Percentiles rank a stretch among this genome's conserved stretches.
These are phyloP conservation scores for Andrena bucephala DNA, from an alignment of 2,888 invertebrate species.

Conservation along the genomic window DNA sequence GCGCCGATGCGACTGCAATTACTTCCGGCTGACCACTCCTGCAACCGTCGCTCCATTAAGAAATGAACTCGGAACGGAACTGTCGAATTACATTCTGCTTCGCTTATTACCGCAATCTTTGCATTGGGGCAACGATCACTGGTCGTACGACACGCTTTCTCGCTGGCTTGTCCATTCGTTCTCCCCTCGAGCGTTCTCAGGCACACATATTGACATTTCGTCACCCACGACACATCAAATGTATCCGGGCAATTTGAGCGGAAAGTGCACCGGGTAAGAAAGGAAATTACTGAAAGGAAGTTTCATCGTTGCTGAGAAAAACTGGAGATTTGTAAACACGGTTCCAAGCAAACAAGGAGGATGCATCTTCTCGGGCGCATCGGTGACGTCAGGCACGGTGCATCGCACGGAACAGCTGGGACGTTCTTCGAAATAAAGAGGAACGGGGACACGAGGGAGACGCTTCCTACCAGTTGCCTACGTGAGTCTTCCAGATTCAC, in stretches of 20 bases:
- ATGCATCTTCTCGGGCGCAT: slow-evolving; percentile 45
- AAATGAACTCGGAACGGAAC: slow-evolving; percentile 63
- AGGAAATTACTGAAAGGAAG: neutral
- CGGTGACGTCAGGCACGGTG: slow-evolving; percentile 60
- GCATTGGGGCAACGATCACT: slow-evolving; percentile 3
- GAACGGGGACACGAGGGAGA: slow-evolving; percentile 48
- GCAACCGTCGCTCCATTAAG: slow-evolving; percentile 58
- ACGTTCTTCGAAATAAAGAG: slow-evolving; percentile 45
- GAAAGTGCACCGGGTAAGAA: neutral
- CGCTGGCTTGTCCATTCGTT: neutral
- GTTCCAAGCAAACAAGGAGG: slow-evolving; percentile 31
- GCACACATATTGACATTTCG: neutral
- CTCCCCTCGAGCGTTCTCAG: neutral
- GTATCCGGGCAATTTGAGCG: neutral
- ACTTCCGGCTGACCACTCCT: slow-evolving; percentile 67
- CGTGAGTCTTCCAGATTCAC: slow-evolving; percentile 27
- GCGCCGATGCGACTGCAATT: slow-evolving; percentile 58
- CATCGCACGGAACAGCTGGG: slow-evolving; percentile 54
- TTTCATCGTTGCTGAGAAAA: neutral
- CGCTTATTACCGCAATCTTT: slow-evolving; percentile 55
- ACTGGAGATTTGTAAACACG: slow-evolving; percentile 29
- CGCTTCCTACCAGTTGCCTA: slow-evolving; percentile 41
- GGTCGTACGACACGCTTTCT: slow-evolving; percentile 8
- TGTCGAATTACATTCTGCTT: slow-evolving; percentile 56
- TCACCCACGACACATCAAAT: neutral